Evolutionary conservation across 2,888 invertebrate genomes (phyloP), one percentile per base, ranked within the genome.

Genomic region (Luperina testacea): DNA sequence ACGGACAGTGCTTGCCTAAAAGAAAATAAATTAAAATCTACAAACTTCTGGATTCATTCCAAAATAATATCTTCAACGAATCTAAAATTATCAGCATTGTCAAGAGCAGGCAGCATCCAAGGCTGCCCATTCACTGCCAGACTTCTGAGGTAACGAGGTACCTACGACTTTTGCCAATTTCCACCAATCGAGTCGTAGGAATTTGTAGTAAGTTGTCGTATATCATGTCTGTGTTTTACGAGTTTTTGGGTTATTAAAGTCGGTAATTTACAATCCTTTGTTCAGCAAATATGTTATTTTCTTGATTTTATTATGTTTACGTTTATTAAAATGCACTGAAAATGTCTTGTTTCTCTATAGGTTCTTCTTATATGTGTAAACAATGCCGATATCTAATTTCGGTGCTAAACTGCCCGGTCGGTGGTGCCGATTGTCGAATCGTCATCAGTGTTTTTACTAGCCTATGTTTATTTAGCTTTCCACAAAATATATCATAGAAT

Each of bases 41-140:
- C 70, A 80, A 72, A 77, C 17, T 73, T 78, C 89, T 92, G 92
- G 92, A 92, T 80, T 81, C 80, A 88, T 84, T 92, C 92, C 92
- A 92, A 90, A 90, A 87, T 89, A 90, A 91, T 90, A 90, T 91
- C 88, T 91, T 87, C 85, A 81, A 84, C 87, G 80, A 86, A 89
- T 90, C 90, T 91, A 89, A 88, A 92, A 90, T 93, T 92, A 93
- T 92, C 91, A 89, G 90, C 82, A 85, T 84, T 92, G 92, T 92
- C 92, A 90, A 90, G 88, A 89, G 89, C 92, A 93, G 84, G 75
- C 88, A 90, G 89, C 87, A 88, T 77, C 77, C 87, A 86, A 89
- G 79, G 88, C 73, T 64, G 17, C 24, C 73, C 27, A 89, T 81
- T 89, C 89, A 87, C 74, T 48, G 72, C 67, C 65, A 74, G 87